These are phyloP conservation scores for Chaitophorus viminalis DNA, from an alignment of 2,888 invertebrate genomes.

Conservation along the genomic window DNA sequence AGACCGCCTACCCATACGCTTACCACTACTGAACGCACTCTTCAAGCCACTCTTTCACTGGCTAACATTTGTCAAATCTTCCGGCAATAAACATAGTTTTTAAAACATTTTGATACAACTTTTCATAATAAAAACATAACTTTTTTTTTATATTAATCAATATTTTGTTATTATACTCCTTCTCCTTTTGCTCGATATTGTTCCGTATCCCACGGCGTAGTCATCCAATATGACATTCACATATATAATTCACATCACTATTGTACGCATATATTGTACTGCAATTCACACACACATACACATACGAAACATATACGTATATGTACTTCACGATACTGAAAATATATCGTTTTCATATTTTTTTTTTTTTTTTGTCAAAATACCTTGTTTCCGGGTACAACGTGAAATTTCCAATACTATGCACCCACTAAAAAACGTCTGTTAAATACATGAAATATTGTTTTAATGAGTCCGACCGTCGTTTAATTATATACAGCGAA, in stretches of 20 bases:
- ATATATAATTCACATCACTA: no score
- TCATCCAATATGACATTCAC: not conserved
- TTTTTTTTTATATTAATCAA: slow-evolving; percentile 5
- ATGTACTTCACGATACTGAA: no score
- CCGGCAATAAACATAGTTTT: slow-evolving; percentile 21
- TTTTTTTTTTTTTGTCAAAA: no score
- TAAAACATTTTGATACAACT: slow-evolving; percentile 5
- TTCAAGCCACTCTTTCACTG: not conserved
- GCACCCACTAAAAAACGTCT: no score
- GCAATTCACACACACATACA: no score
- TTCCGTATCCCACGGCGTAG: not conserved
- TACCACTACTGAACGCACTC: slow-evolving; percentile 45
- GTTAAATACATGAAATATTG: no score
- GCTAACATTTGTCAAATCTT: not conserved
- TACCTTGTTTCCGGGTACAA: no score
- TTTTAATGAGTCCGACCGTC: not conserved
- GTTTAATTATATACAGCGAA: not conserved
- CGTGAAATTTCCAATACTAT: no score
- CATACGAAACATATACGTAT: no score
- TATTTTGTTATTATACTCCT: not conserved
- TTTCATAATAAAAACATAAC: slow-evolving; percentile 37
- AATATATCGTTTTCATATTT: no score
- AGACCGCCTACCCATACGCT: slow-evolving; percentile 41
- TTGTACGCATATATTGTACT: no score
- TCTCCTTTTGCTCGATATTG: not conserved